Evolutionary conservation across 2,113 vertebrate species (phyloP).

Genomic region (Apistogramma diplotaenia): DNA sequence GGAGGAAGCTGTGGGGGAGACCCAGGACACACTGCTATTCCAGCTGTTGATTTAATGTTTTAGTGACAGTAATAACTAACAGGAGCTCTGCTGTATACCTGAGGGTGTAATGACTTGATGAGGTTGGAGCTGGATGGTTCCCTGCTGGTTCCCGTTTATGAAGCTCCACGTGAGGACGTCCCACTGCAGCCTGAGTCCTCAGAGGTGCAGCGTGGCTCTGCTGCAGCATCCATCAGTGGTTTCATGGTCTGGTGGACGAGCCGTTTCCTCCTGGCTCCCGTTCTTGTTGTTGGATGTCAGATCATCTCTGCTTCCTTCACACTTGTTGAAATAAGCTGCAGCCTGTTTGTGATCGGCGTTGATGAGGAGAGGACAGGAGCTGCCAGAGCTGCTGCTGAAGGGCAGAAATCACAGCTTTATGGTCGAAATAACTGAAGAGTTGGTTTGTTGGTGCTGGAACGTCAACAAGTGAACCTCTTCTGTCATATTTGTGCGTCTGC

Average conservation of each 20-base stretch:
- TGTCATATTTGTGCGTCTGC: not conserved
- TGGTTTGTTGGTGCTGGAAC: not conserved
- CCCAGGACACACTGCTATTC: no score
- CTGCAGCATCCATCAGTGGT: no score
- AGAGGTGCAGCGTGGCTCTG: no score
- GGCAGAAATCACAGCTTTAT: not conserved
- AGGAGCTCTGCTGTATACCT: not conserved
- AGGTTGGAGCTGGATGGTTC: no score
- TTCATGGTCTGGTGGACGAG: no score
- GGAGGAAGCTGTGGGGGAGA: no score
- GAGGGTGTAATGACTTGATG: not conserved
- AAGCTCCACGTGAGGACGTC: no score
- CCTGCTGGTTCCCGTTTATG: no score
- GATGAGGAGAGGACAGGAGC: not conserved
- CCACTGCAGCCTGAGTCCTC: no score
- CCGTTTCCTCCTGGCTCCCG: not conserved
- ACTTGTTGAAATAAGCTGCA: not conserved
- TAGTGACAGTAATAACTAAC: fast-evolving
- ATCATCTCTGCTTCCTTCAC: not conserved
- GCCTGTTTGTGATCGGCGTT: not conserved
- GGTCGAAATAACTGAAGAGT: not conserved
- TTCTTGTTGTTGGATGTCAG: not conserved
- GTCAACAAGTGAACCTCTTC: not conserved
- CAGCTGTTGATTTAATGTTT: not conserved
- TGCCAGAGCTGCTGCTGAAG: not conserved